Percentiles rank a stretch among this genome's conserved stretches.
These are phyloP conservation scores for Lasioglossum pauxillum DNA, from an alignment of 2,888 invertebrate genomes.

Conservation along the genomic window DNA sequence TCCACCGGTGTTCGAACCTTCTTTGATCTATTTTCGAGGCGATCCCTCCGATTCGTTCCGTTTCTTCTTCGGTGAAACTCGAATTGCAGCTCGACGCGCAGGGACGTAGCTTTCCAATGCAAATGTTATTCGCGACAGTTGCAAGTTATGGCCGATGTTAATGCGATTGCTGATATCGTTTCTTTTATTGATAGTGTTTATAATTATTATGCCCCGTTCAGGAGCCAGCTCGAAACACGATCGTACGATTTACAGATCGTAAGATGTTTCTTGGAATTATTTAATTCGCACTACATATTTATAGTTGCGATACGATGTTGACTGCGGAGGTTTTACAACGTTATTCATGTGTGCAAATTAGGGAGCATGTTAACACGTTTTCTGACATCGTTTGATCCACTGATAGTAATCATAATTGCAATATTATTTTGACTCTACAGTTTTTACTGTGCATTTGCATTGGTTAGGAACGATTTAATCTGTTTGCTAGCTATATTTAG, in stretches of 20 bases:
- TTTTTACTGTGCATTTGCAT: neutral
- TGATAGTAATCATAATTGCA: neutral
- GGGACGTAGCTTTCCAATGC: neutral
- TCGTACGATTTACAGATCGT: neutral
- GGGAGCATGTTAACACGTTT: neutral
- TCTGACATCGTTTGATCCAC: neutral
- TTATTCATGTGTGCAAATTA: neutral
- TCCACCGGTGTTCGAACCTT: constrained; percentile 2
- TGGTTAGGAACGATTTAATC: neutral
- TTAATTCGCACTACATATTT: neutral
- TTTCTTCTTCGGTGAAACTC: neutral
- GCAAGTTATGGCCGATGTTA: neutral
- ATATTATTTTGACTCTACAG: neutral
- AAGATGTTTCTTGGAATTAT: neutral
- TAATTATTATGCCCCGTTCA: neutral
- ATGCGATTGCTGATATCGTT: neutral
- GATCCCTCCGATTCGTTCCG: neutral
- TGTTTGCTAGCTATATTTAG: too few relatives aligned
- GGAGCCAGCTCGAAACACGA: too few relatives aligned
- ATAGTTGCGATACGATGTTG: too few relatives aligned
- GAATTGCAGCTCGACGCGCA: neutral
- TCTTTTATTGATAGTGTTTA: neutral
- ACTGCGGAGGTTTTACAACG: neutral
- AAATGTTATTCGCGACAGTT: neutral
- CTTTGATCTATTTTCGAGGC: constrained; percentile 2